Evolutionary conservation across 2,888 invertebrate genomes (phyloP).

Genomic region (Rapana venosa): DNA sequence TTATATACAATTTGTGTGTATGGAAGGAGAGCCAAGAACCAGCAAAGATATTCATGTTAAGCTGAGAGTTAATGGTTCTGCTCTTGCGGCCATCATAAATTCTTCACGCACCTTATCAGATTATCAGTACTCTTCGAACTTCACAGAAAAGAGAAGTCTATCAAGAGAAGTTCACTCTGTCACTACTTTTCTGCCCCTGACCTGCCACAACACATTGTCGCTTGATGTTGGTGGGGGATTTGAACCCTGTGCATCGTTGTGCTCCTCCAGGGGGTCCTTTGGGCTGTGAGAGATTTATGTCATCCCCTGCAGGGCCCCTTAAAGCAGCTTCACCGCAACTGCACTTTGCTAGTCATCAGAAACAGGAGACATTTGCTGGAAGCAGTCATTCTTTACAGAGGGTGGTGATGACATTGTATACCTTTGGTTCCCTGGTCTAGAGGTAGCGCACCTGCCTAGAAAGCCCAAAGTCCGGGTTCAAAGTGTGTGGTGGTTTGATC

Average conservation of each 20-base stretch:
- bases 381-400: neutral
- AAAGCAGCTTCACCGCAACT: neutral
- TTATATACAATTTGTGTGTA: neutral
- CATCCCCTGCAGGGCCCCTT: neutral
- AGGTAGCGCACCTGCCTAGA: no score
- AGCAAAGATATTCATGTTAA: no score
- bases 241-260: neutral
- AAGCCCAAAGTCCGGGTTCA: no score
- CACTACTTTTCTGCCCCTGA: neutral
- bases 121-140: no score
- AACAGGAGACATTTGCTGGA: neutral
- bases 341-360: neutral
- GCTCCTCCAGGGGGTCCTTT: neutral
- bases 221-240: neutral
- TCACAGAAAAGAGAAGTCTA: neutral
- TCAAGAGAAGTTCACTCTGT: conserved; percentile 14
- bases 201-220: neutral
- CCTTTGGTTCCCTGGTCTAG: neutral
- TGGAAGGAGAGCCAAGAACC: no score
- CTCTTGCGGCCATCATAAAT: no score
- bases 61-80: no score
- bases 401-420: no score
- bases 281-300: neutral
- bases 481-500: no score
- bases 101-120: no score